phyloP scores from a whole-genome alignment of 2,888 invertebrate genomes.

The Pristionchus entomophagus region DNA sequence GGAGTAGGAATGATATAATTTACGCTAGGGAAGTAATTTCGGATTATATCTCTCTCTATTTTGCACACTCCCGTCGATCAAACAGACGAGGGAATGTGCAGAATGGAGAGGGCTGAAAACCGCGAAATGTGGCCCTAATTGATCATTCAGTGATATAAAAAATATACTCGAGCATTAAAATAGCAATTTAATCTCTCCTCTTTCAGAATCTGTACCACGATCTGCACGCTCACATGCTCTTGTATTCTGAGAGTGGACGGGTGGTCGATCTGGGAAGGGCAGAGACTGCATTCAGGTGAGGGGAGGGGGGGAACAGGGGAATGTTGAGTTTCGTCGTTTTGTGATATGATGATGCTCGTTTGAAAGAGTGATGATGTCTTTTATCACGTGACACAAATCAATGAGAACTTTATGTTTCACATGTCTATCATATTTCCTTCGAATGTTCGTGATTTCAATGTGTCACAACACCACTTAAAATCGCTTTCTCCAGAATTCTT shows the following conservation, averaged over 20 bases:
- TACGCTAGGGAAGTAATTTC: too few relatives aligned
- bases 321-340: background rate
- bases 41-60: too few relatives aligned
- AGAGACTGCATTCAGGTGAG: constrained; percentile 66
- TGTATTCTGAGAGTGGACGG: constrained; percentile 81
- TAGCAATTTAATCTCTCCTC: background rate
- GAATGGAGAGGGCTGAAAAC: too few relatives aligned
- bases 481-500: constrained; percentile 60
- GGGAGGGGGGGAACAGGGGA: too few relatives aligned
- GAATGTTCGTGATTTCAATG: background rate
- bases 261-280: constrained; percentile 67
- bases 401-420: background rate
- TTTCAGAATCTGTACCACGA: constrained; percentile 81
- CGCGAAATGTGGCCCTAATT: too few relatives aligned
- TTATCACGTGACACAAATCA: too few relatives aligned
- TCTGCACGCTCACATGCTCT: constrained; percentile 87
- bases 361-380: background rate
- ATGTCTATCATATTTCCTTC: background rate
- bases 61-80: too few relatives aligned
- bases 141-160: too few relatives aligned
- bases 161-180: background rate
- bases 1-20: too few relatives aligned
- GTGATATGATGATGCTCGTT: background rate
- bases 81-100: too few relatives aligned
- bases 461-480: background rate